Conservation (phyloP, 1,140 invertebrate species). For the Diorhabda carinulata region DNA sequence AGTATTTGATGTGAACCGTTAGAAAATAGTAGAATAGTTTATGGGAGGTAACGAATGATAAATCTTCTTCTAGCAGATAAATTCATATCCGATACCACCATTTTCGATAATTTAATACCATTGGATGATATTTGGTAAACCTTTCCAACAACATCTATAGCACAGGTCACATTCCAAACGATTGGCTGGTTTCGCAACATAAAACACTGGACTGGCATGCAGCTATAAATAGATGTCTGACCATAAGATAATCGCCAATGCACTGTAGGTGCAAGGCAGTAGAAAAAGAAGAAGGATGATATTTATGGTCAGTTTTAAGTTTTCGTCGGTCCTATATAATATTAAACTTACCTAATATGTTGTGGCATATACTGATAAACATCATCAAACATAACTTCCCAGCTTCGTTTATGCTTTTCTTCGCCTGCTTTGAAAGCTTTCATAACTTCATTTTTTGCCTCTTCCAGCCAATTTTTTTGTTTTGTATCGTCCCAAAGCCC, state of each 20-base stretch:
- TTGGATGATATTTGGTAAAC: background rate
- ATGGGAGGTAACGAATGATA: no score
- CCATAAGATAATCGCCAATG: no score
- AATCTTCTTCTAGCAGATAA: no score
- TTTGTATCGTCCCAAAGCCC: slow-evolving; percentile 76
- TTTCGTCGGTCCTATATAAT: background rate
- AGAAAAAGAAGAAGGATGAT: no score
- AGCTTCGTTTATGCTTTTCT: background rate
- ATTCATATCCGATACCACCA: background rate
- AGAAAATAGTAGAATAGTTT: no score
- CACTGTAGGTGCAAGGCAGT: no score
- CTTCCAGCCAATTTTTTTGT: slow-evolving; percentile 70
- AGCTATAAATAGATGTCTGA: slow-evolving; percentile 6
- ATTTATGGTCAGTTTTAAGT: no score
- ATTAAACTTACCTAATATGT: background rate
- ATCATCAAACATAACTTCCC: background rate
- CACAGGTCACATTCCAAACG: background rate
- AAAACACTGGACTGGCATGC: background rate
- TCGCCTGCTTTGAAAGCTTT: slow-evolving; percentile 78
- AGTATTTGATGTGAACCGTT: no score
- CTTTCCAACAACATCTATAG: slow-evolving; percentile 7
- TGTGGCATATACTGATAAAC: background rate
- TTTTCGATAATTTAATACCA: background rate
- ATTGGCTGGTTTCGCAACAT: background rate
- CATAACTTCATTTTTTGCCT: slow-evolving; percentile 72